Evolutionary conservation across 2,888 invertebrate genomes (phyloP).

Genomic region (Acronicta alni): DNA sequence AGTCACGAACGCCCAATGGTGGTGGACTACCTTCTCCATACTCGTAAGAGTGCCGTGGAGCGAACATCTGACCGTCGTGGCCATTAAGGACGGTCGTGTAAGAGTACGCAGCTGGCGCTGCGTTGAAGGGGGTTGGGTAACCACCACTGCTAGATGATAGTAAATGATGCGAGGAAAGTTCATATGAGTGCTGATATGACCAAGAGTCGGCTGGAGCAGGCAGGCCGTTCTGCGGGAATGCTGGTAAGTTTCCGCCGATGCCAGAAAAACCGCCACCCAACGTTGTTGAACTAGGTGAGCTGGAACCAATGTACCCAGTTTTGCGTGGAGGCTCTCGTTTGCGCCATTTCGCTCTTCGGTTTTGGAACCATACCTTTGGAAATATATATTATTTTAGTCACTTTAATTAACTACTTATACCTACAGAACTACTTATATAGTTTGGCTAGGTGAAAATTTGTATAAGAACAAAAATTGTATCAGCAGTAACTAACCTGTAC

Average conservation of each 20-base stretch:
- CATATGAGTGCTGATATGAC: conserved; percentile 94
- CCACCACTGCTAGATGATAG: conserved; percentile 92
- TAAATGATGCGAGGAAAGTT: conserved; percentile 93
- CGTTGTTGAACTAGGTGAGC: conserved; percentile 91
- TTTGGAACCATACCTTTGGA: conserved; percentile 95
- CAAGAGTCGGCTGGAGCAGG: conserved; percentile 93
- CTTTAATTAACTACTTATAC: background rate
- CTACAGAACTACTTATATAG: no score
- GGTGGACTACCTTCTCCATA: conserved; percentile 91
- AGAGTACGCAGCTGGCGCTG: conserved; percentile 89
- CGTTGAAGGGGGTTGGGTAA: conserved; percentile 91
- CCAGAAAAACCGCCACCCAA: conserved; percentile 90
- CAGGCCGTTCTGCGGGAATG: conserved; percentile 90
- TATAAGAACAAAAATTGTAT: no score
- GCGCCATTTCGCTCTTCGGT: conserved; percentile 97
- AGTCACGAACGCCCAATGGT: conserved; percentile 90
- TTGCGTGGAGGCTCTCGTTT: conserved; percentile 98
- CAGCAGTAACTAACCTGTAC: conserved; percentile 83
- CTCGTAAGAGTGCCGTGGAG: conserved; percentile 89
- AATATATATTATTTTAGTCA: background rate
- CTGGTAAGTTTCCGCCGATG: conserved; percentile 83
- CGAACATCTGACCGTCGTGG: conserved; percentile 94
- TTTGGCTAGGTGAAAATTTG: no score
- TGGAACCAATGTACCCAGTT: conserved; percentile 93
- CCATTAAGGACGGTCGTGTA: conserved; percentile 92